Evolutionary conservation across 2,888 invertebrate species (phyloP).

Genomic region (Morpho helenor): DNA sequence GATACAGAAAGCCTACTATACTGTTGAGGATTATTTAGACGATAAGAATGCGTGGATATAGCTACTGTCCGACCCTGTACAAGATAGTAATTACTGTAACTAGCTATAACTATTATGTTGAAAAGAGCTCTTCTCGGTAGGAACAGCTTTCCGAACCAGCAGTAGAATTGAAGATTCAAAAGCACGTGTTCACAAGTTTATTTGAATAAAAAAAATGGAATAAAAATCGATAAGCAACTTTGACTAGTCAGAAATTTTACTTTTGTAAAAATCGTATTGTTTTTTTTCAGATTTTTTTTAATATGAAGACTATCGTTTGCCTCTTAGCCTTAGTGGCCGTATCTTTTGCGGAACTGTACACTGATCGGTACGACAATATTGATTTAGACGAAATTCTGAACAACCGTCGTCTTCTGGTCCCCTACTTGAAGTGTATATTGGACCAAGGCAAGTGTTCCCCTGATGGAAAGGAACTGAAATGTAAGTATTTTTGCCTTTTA

Average conservation of each 20-base stretch:
- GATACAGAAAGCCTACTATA: no score
- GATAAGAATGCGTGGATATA: no score
- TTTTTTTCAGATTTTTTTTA: not conserved
- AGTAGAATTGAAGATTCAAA: no score
- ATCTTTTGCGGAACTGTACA: slow-evolving; percentile 48
- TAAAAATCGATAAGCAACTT: no score
- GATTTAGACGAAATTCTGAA: slow-evolving; percentile 82
- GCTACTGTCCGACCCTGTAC: no score
- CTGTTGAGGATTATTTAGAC: no score
- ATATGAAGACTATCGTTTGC: slow-evolving; percentile 18
- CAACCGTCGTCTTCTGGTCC: slow-evolving; percentile 81
- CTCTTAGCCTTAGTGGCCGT: slow-evolving; percentile 18
- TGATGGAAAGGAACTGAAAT: slow-evolving; percentile 65
- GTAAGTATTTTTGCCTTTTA: not conserved
- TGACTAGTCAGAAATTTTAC: not conserved
- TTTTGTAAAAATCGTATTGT: not conserved
- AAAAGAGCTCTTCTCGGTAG: no score
- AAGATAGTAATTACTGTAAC: no score
- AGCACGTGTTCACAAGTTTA: no score
- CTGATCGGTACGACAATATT: slow-evolving; percentile 82
- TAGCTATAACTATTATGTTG: no score
- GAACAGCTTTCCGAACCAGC: no score
- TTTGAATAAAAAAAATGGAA: no score
- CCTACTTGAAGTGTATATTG: slow-evolving; percentile 84
- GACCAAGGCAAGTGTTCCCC: slow-evolving; percentile 82